Evolutionary conservation across 1,140 invertebrate genomes (phyloP).

Genomic region (Psix sp.): DNA sequence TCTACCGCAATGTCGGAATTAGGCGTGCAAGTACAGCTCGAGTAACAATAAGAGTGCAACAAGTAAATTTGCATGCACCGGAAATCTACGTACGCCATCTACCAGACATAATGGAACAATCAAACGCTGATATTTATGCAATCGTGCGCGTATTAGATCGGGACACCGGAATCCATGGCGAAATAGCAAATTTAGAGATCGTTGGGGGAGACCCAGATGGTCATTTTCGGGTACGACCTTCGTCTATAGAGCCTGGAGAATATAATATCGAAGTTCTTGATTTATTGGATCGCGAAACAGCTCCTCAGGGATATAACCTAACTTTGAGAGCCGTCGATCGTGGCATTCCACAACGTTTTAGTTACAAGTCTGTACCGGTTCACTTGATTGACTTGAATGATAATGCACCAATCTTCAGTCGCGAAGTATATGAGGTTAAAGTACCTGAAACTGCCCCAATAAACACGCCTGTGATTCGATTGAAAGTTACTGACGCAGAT

Average conservation of each 20-base stretch:
- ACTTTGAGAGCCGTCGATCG: constrained; percentile 90
- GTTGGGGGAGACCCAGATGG: constrained; percentile 91
- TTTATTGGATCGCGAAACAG: constrained; percentile 85
- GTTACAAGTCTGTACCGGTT: constrained; percentile 86
- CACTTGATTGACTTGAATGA: constrained; percentile 89
- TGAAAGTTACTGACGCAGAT: constrained; percentile 91
- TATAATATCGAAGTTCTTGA: constrained; percentile 87
- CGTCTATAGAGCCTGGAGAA: constrained; percentile 77
- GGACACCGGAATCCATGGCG: constrained; percentile 89
- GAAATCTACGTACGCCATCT: constrained; percentile 88
- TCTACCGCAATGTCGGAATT: constrained; percentile 79
- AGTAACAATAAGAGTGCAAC: constrained; percentile 86
- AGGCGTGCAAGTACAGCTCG: constrained; percentile 83
- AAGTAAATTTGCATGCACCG: constrained; percentile 91
- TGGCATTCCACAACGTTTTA: constrained; percentile 86
- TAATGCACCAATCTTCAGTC: constrained; percentile 91
- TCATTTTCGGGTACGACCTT: constrained; percentile 86
- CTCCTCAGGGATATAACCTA: constrained; percentile 89
- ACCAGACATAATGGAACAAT: constrained; percentile 89
- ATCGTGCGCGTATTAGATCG: constrained; percentile 90
- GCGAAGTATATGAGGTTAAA: constrained; percentile 91
- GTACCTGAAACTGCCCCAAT: constrained; percentile 92
- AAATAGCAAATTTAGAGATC: constrained; percentile 90
- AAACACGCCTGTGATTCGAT: constrained; percentile 89
- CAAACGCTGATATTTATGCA: constrained; percentile 91